Conservation (phyloP, 2,888 invertebrate genomes). For the Oasisia sp. region DNA sequence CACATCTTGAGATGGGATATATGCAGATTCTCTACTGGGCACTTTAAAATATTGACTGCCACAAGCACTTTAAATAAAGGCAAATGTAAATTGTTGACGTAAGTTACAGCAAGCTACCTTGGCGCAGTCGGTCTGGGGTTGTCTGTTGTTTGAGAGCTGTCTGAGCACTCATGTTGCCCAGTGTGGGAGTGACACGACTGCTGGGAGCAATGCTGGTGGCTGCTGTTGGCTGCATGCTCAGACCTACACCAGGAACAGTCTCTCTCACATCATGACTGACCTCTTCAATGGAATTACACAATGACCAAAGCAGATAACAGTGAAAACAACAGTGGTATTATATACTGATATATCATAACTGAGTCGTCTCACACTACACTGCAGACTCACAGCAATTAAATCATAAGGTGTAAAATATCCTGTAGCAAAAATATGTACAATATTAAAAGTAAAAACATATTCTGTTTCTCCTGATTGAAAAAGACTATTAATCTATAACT, state of each 20-base stretch:
- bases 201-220: background rate
- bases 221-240: conserved; percentile 25
- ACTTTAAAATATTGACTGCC: background rate
- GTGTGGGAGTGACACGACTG: conserved; percentile 47
- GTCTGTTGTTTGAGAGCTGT: conserved; percentile 34
- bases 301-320: background rate
- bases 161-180: conserved; percentile 49
- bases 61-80: background rate
- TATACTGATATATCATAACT: background rate
- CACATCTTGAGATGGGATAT: too few species aligned
- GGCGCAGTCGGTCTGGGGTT: conserved; percentile 17
- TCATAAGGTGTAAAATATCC: background rate
- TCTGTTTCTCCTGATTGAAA: too few species aligned
- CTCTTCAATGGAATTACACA: background rate
- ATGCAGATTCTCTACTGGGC: background rate
- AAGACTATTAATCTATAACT: too few species aligned
- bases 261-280: background rate
- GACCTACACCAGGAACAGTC: background rate
- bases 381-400: background rate
- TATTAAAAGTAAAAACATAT: too few species aligned
- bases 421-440: background rate
- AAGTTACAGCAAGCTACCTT: background rate
- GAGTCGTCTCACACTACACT: background rate
- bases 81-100: background rate
- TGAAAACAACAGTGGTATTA: background rate